Conservation (phyloP, 2,113 vertebrate species). For the human region GRCh38 chr9:16732501-16733000, state of each 20-base stretch:
- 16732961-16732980: constrained; percentile 37
- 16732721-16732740: constrained; percentile 94
- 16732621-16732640: constrained; percentile 87
- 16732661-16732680: constrained; percentile 87
- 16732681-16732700: constrained; percentile 86
- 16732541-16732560: constrained; percentile 60
- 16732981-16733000: constrained; percentile 53
- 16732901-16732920: neutral
- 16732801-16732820: constrained; percentile 92
- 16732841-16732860: constrained; percentile 79
- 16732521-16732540: neutral
- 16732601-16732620: constrained; percentile 84
- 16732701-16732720: constrained; percentile 89
- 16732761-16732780: constrained; percentile 97
- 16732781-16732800: constrained; percentile 92
- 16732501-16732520: constrained; percentile 67
- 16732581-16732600: constrained; percentile 84
- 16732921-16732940: constrained; percentile 2
- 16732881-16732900: constrained; percentile 60
- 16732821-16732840: constrained; percentile 90
- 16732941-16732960: constrained; percentile 49
- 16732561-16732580: constrained; percentile 69
- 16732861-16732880: constrained; percentile 77
- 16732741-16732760: constrained; percentile 92
- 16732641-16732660: constrained; percentile 85